These are phyloP conservation scores for Delia radicum DNA, from an alignment of 1,140 invertebrate species.

Conservation along the genomic window DNA sequence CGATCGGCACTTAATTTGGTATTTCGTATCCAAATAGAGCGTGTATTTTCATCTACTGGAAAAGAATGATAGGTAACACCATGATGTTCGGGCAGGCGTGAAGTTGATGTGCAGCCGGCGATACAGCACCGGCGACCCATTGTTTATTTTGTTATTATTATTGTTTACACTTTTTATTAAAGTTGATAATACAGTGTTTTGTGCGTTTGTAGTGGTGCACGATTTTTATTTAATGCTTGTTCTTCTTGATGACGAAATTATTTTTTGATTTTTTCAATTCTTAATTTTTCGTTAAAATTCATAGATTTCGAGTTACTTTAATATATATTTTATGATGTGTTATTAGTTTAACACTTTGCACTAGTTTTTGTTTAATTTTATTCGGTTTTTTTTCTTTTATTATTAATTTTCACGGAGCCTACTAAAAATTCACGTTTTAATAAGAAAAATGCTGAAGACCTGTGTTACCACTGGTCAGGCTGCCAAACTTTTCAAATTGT, in stretches of 20 bases:
- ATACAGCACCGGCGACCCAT: constrained; percentile 55
- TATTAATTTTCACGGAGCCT: neutral
- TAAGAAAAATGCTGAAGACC: neutral
- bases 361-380: neutral
- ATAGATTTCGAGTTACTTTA: neutral
- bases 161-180: neutral
- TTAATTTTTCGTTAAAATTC: neutral
- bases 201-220: neutral
- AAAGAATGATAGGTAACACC: constrained; percentile 62
- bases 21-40: constrained; percentile 58
- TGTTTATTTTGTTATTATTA: neutral
- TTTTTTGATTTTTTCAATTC: neutral
- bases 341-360: neutral
- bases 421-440: neutral
- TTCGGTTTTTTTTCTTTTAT: neutral
- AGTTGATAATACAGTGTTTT: neutral
- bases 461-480: neutral
- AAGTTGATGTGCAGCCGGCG: constrained; percentile 51
- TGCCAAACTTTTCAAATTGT: too few species aligned
- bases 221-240: neutral
- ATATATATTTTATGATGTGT: neutral
- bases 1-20: constrained; percentile 57
- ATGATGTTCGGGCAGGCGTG: constrained; percentile 54
- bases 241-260: constrained; percentile 12
- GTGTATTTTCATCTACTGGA: constrained; percentile 53